Conservation (phyloP, 2,113 vertebrate genomes). For the Chamaea fasciata region DNA sequence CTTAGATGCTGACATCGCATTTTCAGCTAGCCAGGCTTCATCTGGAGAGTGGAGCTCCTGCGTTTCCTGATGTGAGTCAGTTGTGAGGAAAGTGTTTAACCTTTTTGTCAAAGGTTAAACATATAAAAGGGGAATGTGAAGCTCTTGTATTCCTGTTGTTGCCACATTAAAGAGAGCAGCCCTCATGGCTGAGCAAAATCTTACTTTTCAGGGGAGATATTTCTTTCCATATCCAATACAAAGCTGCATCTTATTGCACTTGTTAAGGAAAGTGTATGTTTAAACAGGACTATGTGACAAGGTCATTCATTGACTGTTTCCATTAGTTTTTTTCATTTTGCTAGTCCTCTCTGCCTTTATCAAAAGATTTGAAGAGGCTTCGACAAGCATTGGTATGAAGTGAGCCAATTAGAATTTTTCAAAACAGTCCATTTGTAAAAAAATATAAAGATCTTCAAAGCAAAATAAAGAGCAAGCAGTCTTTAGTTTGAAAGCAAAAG, state of each 20-base stretch:
- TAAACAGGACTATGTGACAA: not conserved
- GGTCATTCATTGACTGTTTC: not conserved
- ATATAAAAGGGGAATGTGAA: slow-evolving; percentile 54
- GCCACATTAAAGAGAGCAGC: slow-evolving; percentile 2
- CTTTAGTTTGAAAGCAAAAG: not conserved
- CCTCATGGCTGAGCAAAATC: not conserved
- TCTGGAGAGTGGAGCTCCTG: slow-evolving; percentile 29
- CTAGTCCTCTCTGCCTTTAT: not conserved
- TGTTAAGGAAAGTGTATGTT: not conserved
- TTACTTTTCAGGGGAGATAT: not conserved
- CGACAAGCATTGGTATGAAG: not conserved
- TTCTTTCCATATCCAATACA: not conserved
- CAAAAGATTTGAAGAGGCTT: not conserved
- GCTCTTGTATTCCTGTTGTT: slow-evolving; percentile 52
- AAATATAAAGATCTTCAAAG: not conserved
- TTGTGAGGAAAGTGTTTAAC: slow-evolving; percentile 56
- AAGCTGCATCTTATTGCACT: not conserved
- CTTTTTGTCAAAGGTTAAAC: slow-evolving; percentile 68
- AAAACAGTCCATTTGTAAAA: not conserved
- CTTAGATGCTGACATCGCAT: not conserved
- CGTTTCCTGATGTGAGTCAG: slow-evolving; percentile 61
- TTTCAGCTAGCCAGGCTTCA: slow-evolving; percentile 38
- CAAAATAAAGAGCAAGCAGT: not conserved
- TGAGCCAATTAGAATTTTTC: not conserved
- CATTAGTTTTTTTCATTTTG: not conserved